These are phyloP conservation scores for Cephalopholis sonnerati DNA, from an alignment of 2,113 vertebrate species.

Conservation along the genomic window DNA sequence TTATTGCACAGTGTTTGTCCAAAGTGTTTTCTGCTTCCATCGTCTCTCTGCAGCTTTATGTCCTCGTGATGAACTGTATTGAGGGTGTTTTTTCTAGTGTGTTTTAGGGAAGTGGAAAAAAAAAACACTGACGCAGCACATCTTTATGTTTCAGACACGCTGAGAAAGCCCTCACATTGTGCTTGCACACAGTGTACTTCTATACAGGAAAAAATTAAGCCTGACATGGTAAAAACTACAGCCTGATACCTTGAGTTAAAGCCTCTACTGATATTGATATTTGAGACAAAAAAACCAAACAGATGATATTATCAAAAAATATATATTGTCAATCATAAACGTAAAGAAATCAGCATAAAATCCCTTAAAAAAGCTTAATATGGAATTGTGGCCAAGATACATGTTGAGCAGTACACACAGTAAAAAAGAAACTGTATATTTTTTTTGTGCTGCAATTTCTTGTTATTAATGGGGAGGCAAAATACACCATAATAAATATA, in stretches of 20 bases:
- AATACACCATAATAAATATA: too few species aligned
- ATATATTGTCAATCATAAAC: too few species aligned
- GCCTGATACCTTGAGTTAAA: neutral
- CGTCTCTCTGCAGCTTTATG: neutral
- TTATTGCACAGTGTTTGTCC: neutral
- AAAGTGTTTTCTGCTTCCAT: neutral
- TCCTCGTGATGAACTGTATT: neutral
- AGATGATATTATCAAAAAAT: too few species aligned
- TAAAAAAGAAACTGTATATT: neutral
- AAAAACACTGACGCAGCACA: neutral
- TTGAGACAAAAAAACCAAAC: neutral
- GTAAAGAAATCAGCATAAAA: neutral
- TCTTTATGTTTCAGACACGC: neutral
- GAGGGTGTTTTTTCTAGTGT: neutral
- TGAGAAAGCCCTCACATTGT: neutral
- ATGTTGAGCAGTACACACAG: neutral
- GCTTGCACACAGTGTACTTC: neutral
- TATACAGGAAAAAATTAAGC: neutral
- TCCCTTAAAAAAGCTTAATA: neutral
- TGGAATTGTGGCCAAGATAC: neutral
- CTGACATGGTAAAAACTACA: neutral
- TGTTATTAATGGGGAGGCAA: neutral
- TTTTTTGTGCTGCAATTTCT: neutral
- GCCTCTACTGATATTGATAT: neutral
- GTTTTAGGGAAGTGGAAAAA: neutral